phyloP scores from a whole-genome alignment of 2,888 invertebrate species.

The Ceraclea dissimilis region DNA sequence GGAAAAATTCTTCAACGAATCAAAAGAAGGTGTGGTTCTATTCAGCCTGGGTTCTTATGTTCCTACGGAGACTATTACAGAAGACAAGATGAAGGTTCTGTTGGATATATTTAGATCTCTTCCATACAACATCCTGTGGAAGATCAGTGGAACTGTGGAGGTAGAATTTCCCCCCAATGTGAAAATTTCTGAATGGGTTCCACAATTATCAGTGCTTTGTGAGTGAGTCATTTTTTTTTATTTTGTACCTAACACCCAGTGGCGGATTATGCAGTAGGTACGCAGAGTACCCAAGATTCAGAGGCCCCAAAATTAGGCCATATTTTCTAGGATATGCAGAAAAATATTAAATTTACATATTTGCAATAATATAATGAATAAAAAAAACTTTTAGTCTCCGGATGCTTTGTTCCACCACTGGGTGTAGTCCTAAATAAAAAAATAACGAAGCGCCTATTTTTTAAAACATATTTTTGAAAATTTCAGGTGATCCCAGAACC shows the following conservation, averaged over 20 bases:
- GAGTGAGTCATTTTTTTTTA: conserved; percentile 29
- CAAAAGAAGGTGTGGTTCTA: conserved; percentile 47
- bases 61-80: conserved; percentile 46
- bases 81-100: conserved; percentile 39
- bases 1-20: conserved; percentile 38
- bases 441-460: too few species aligned
- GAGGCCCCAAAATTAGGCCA: too few species aligned
- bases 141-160: conserved; percentile 43
- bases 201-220: conserved; percentile 49
- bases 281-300: too few species aligned
- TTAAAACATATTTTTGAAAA: background rate
- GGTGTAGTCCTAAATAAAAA: too few species aligned
- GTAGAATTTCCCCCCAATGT: conserved; percentile 43
- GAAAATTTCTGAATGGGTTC: conserved; percentile 46
- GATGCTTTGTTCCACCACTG: too few species aligned
- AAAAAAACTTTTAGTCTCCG: too few species aligned
- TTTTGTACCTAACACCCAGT: too few species aligned
- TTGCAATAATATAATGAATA: background rate
- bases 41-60: conserved; percentile 55
- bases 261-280: too few species aligned
- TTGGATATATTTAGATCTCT: conserved; percentile 45
- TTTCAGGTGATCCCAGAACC: conserved; percentile 47
- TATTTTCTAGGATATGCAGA: too few species aligned
- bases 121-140: conserved; percentile 49
- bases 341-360: background rate